Percentiles rank a stretch among this genome's conserved stretches.
phyloP scores from a whole-genome alignment of 2,888 invertebrate species.

The Leptura quadrifasciata region DNA sequence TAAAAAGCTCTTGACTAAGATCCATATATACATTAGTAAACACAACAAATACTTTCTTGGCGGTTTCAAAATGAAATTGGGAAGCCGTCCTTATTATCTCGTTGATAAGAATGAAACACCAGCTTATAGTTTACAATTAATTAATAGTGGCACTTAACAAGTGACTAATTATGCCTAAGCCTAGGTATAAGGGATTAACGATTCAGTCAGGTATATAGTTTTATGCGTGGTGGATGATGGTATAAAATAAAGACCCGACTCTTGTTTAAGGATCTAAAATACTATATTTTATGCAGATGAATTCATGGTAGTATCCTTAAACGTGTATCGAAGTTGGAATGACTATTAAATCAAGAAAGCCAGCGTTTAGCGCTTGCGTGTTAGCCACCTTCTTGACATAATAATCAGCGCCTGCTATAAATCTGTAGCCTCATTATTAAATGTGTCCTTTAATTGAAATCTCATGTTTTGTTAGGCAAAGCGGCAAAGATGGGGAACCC shows the following conservation, averaged over 20 bases:
- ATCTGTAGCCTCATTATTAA: slow-evolving; percentile 76
- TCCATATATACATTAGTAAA: too few species aligned
- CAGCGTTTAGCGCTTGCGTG: slow-evolving; percentile 64
- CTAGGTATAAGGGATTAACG: slow-evolving; percentile 17
- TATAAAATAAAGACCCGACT: slow-evolving; percentile 42
- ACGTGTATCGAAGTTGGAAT: slow-evolving; percentile 44
- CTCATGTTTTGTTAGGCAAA: slow-evolving; percentile 75
- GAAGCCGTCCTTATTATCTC: not conserved
- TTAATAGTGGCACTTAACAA: slow-evolving; percentile 25
- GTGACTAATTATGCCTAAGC: slow-evolving; percentile 20
- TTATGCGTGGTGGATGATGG: slow-evolving; percentile 11
- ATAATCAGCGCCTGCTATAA: slow-evolving; percentile 69
- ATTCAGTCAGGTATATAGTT: slow-evolving; percentile 18
- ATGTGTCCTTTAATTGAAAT: slow-evolving; percentile 80
- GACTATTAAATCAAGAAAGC: slow-evolving; percentile 55
- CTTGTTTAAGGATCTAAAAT: slow-evolving; percentile 38
- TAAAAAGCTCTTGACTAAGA: too few species aligned
- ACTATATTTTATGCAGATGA: slow-evolving; percentile 54
- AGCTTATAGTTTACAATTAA: slow-evolving; percentile 21
- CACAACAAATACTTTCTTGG: too few species aligned
- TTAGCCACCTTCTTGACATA: slow-evolving; percentile 62
- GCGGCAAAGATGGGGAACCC: slow-evolving; percentile 36
- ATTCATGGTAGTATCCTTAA: slow-evolving; percentile 44
- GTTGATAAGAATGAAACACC: not conserved
- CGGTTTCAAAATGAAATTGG: too few species aligned